Conservation (phyloP, 1,140 invertebrate species). For the Bilobella aurantiaca region DNA sequence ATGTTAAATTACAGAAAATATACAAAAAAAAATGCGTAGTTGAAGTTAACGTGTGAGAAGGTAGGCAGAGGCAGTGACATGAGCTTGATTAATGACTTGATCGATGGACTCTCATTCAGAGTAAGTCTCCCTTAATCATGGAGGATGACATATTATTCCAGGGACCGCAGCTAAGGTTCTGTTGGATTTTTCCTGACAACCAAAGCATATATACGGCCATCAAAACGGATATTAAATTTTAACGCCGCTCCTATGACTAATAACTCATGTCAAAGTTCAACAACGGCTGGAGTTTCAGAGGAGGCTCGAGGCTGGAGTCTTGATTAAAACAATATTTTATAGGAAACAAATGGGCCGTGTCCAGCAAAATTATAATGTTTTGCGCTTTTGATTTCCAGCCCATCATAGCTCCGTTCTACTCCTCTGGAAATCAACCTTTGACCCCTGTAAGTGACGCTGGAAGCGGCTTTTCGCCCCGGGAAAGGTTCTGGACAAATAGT, state of each 20-base stretch:
- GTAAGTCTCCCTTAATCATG: not conserved
- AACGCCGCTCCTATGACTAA: not conserved
- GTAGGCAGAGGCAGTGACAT: not conserved
- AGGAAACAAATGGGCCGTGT: not conserved
- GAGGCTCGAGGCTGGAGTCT: no score
- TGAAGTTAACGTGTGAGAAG: no score
- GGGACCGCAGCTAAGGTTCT: no score
- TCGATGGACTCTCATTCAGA: not conserved
- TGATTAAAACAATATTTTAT: no score
- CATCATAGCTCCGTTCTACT: slow-evolving; percentile 18
- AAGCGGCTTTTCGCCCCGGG: slow-evolving; percentile 22
- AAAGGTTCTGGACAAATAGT: slow-evolving; percentile 26
- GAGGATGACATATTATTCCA: not conserved
- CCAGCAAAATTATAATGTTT: no score
- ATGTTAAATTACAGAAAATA: no score
- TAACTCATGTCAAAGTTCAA: slow-evolving; percentile 1
- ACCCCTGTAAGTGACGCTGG: slow-evolving; percentile 15
- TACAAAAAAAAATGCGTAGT: no score
- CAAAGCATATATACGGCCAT: not conserved
- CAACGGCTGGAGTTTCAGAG: not conserved
- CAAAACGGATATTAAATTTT: not conserved
- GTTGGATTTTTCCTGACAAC: not conserved
- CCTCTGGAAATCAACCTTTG: not conserved
- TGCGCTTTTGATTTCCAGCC: slow-evolving; percentile 6
- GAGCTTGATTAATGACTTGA: slow-evolving; percentile 6